Base-by-base conservation (phyloP, 2,113 vertebrate species). In the Mola mola region DNA sequence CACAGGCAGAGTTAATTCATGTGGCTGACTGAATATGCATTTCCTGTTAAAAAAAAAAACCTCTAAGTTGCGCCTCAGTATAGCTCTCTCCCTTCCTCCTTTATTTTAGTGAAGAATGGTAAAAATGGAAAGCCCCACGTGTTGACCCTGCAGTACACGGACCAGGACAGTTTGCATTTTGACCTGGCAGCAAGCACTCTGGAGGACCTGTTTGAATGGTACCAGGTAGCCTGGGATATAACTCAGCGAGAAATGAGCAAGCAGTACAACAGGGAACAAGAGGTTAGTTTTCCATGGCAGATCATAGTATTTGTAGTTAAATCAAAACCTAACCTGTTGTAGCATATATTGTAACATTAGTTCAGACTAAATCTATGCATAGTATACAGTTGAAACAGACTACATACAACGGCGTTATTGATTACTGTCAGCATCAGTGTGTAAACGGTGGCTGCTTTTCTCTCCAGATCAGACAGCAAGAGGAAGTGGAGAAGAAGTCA, bases 151-250 rank as follows among this genome's bases (percentile, higher is more conserved):
- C 93, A 95, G 69, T 87, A 93, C 22, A 93, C 86, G 69, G 92
- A 82, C n/a, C 90, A 94, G 0, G 85, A 81, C 38, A 90, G 91
- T 8, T 85, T 94, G 1, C 91, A 94, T 0, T 93, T 96, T 26
- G 95, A 98, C 78, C 91, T 98, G 65, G 92, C 96, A 8, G 92
- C 94, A 0, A 92, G 93, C 48, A 92, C 90, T 19, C 90, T 97
- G 76, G 96, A 96, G 72, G 96, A 98, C 53, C 87, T 96, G 34
- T 98, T 94, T 4, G 92, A 95, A 22, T 99, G 97, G 97, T 98
- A 94, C 76, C 88, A 96, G 79, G 93, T 94, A 66, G 91, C 93
- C 41, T 94, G 95, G 78, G 88, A 95, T 79, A 96, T 96, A 72
- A 95, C 94, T 2, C 94, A 95, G 93, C 94, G 83, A 25, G 84